phyloP scores from a whole-genome alignment of 1,140 invertebrate species.

The Aethina tumida region DNA sequence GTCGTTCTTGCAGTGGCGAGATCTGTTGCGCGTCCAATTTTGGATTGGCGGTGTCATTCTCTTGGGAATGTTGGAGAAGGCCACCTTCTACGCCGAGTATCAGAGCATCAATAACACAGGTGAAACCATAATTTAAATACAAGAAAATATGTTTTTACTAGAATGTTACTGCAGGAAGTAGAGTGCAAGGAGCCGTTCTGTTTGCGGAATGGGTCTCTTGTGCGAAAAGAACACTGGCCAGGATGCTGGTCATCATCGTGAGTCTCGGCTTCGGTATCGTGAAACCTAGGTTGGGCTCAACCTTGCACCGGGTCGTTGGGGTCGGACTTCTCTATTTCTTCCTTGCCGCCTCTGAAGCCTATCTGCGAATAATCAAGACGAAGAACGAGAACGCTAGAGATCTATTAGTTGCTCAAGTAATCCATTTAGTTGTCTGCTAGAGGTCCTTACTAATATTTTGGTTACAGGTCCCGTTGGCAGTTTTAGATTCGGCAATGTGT shows the following conservation, averaged over 20 bases:
- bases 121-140: too few relatives aligned
- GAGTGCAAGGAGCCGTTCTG: slow-evolving; percentile 56
- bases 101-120: slow-evolving; percentile 69
- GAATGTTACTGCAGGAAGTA: too few relatives aligned
- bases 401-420: slow-evolving; percentile 58
- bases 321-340: slow-evolving; percentile 74
- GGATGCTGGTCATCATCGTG: slow-evolving; percentile 90
- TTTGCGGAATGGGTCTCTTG: slow-evolving; percentile 84
- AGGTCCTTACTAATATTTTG: too few relatives aligned
- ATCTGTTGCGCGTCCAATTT: slow-evolving; percentile 87
- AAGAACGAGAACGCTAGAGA: slow-evolving; percentile 56
- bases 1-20: slow-evolving; percentile 80
- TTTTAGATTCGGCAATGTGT: slow-evolving; percentile 62
- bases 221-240: slow-evolving; percentile 77
- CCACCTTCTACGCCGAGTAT: slow-evolving; percentile 86
- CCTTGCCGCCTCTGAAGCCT: slow-evolving; percentile 72
- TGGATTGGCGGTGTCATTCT: slow-evolving; percentile 89
- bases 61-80: slow-evolving; percentile 75
- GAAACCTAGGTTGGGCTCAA: slow-evolving; percentile 79
- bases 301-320: slow-evolving; percentile 74
- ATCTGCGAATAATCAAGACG: slow-evolving; percentile 61
- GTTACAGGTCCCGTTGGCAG: slow-evolving; percentile 63
- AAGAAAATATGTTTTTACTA: too few relatives aligned
- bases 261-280: slow-evolving; percentile 92
- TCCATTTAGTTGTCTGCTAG: too few relatives aligned